These are phyloP conservation scores for Campoplex nolae DNA, from an alignment of 2,888 invertebrate species.

Conservation along the genomic window DNA sequence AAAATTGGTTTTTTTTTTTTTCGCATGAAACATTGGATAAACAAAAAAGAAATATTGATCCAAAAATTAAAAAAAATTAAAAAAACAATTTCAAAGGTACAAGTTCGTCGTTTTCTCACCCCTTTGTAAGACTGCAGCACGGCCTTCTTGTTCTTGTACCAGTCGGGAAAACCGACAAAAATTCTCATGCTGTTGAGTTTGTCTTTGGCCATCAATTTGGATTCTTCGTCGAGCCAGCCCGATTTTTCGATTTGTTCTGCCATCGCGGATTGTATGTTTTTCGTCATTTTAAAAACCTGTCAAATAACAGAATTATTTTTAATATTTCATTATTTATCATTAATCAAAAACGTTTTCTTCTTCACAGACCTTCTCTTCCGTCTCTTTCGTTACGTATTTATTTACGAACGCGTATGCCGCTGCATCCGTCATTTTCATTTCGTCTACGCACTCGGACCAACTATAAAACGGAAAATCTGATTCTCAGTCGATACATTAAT, in stretches of 20 bases:
- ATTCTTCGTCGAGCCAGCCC: constrained; percentile 87
- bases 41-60: too few species aligned
- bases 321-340: not conserved
- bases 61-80: too few species aligned
- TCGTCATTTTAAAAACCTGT: constrained; percentile 85
- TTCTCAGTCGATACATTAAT: not conserved
- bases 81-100: too few species aligned
- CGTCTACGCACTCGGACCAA: constrained; percentile 60
- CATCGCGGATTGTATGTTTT: constrained; percentile 85
- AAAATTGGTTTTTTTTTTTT: not conserved
- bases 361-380: constrained; percentile 32
- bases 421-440: constrained; percentile 62
- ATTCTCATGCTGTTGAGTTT: constrained; percentile 85
- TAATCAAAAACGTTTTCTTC: not conserved
- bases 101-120: constrained; percentile 78
- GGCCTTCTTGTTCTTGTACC: constrained; percentile 85
- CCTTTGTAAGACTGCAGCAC: constrained; percentile 85
- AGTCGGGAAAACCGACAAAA: constrained; percentile 87
- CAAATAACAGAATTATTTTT: not conserved
- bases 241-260: constrained; percentile 84
- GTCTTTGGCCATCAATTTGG: constrained; percentile 85
- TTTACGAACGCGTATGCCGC: constrained; percentile 58
- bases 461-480: constrained; percentile 6
- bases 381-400: constrained; percentile 57
- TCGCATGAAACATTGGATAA: not conserved